phyloP scores from a whole-genome alignment of 2,797 vertebrate species.

The Fringilla coelebs region DNA sequence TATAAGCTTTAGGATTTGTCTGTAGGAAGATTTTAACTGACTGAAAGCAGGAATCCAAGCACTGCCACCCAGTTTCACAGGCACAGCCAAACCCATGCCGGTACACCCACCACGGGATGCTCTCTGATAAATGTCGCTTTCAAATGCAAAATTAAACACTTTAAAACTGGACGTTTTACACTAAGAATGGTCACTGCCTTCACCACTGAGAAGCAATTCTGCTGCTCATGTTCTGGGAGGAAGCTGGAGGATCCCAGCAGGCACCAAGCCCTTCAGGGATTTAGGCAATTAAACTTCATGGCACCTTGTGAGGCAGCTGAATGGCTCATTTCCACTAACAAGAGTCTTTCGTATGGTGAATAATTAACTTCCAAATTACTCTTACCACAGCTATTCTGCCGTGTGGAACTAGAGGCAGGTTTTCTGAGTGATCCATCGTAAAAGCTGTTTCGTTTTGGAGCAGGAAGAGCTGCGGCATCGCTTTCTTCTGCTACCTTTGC shows the following conservation, averaged over 20 bases:
- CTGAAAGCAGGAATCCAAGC: neutral
- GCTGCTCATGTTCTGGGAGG: accelerated
- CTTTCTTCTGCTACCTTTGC: constrained; percentile 27
- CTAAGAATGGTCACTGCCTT: neutral
- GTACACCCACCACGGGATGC: neutral
- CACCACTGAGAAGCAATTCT: neutral
- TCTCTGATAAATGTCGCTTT: accelerated
- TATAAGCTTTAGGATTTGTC: neutral
- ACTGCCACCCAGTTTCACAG: neutral
- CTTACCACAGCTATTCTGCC: constrained; percentile 64
- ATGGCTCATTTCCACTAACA: too few species aligned
- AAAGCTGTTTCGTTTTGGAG: neutral
- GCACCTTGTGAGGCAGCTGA: neutral
- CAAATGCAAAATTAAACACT: neutral
- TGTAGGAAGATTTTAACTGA: neutral
- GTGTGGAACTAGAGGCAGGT: neutral
- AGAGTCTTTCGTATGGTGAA: neutral
- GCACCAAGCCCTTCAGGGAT: neutral
- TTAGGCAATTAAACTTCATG: neutral
- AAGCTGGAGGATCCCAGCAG: too few species aligned
- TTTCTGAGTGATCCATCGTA: neutral
- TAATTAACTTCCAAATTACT: neutral
- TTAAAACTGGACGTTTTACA: accelerated
- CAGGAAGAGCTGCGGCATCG: neutral
- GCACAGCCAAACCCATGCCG: accelerated